A percentile compares a stretch with the other conserved stretches of the same genome.
Evolutionary conservation across 2,113 vertebrate species (phyloP).

Genomic region (Semnornis frantzii): DNA sequence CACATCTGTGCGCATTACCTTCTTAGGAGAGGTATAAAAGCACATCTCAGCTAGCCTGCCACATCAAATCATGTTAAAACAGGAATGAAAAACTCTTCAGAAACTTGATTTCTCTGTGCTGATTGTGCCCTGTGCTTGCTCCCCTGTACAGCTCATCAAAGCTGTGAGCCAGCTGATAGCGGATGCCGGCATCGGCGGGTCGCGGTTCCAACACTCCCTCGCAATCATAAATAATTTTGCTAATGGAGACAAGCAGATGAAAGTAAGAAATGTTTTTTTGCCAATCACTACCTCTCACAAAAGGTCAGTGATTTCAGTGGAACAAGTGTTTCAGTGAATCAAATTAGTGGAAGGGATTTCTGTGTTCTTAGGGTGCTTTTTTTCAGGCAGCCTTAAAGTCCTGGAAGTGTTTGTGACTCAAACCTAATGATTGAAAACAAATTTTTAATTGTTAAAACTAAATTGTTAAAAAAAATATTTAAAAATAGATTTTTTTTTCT

Average conservation of each 20-base stretch:
- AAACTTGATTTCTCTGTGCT: not conserved
- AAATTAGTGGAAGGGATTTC: not conserved
- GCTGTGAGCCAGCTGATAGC: constrained; percentile 98
- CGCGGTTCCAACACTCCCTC: constrained; percentile 95
- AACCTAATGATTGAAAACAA: not conserved
- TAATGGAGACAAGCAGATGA: constrained; percentile 95
- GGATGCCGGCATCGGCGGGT: constrained; percentile 95
- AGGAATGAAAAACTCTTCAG: not conserved
- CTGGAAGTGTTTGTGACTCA: not conserved
- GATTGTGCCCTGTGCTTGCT: not conserved
- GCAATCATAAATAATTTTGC: constrained; percentile 98
- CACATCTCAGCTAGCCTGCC: not conserved
- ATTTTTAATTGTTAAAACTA: too few relatives aligned
- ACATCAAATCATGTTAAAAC: not conserved
- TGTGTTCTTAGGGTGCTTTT: not conserved
- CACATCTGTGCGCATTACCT: not conserved
- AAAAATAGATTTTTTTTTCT: not conserved
- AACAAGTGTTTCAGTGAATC: not conserved
- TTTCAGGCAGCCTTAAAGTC: not conserved
- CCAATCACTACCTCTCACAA: not conserved
- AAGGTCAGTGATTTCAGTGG: constrained; percentile 25
- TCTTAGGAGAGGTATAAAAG: not conserved
- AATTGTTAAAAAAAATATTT: too few relatives aligned
- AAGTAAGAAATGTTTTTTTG: constrained; percentile 79
- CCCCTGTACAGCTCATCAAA: constrained; percentile 89